Evolutionary conservation across 2,113 vertebrate species (phyloP), one percentile per base, ranked within the genome.

Genomic region (Corythoichthys intestinalis): DNA sequence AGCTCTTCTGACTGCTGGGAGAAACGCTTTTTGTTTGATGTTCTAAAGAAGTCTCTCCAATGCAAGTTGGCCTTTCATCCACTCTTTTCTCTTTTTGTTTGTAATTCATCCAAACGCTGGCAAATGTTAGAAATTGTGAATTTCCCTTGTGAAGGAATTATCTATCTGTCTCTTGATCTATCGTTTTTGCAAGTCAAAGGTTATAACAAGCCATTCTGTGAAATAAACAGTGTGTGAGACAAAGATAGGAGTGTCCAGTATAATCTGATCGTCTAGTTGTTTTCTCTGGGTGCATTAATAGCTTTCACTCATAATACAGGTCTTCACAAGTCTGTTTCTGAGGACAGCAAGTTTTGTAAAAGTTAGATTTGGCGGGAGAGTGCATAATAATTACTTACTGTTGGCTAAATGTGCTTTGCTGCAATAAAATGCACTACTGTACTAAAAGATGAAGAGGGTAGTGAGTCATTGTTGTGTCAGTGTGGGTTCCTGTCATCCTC

Each of bases 21-120:
- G 85, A 83, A 88, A 80, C 71, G 6, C 76, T 78, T 44, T 57
- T 64, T 76, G 86, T 92, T 93, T 93, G 90, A 92, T 91, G 88
- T 91, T 85, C 82, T 88, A 87, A 88, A 91, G 86, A 90, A 76
- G 81, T 86, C 90, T 89, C 85, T 83, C 85, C 85, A 83, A 85
- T 84, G 82, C 84, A 87, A 88, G 90, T 90, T 88, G 77, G 83
- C 76, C 90, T 90, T 91, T 91, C 85, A 92, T 92, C 88, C 90
- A 53, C 59, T 80, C 66, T 68, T 68, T 44, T 78, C 75, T 84
- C 85, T 79, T 88, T 87, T 85, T 86, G 87, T 87, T 83, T 85
- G 84, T 83, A 83, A 87, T 88, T 89, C 87, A 88, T 87, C 81
- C 82, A 75, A 76, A 86, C 75, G 75, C 75, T 78, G 70, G 73